phyloP scores from a whole-genome alignment of 2,888 invertebrate species.

The Eupithecia vulgata region DNA sequence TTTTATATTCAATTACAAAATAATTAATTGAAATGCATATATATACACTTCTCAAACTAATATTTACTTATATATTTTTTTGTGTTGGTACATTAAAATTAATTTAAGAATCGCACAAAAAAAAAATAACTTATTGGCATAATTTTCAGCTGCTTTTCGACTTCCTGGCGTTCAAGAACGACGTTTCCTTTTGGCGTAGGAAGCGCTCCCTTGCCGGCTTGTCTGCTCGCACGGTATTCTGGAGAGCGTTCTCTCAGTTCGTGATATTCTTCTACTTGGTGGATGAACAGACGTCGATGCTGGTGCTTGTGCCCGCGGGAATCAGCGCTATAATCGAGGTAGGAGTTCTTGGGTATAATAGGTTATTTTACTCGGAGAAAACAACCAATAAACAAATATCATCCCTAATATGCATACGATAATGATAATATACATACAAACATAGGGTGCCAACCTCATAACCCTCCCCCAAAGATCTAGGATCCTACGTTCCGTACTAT shows the following conservation, averaged over 20 bases:
- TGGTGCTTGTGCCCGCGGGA: conserved; percentile 94
- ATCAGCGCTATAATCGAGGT: conserved; percentile 96
- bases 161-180: conserved; percentile 98
- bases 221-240: conserved; percentile 94
- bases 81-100: neutral
- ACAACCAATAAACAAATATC: too few relatives aligned
- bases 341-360: conserved; percentile 35
- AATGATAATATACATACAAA: too few relatives aligned
- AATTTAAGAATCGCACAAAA: neutral
- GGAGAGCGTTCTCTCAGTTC: conserved; percentile 96
- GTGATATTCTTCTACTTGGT: conserved; percentile 96
- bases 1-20: too few relatives aligned
- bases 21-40: too few relatives aligned
- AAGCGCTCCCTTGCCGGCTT: conserved; percentile 94
- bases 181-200: conserved; percentile 96
- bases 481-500: too few relatives aligned
- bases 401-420: too few relatives aligned
- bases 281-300: conserved; percentile 95
- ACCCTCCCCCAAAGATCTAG: too few relatives aligned
- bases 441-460: too few relatives aligned
- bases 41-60: too few relatives aligned
- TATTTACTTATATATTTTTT: too few relatives aligned
- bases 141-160: conserved; percentile 93
- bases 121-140: neutral
- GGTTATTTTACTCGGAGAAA: neutral